A percentile compares a stretch with the other conserved stretches of the same genome.
phyloP scores from a whole-genome alignment of 2,797 vertebrate species.

The Semotilus atromaculatus region DNA sequence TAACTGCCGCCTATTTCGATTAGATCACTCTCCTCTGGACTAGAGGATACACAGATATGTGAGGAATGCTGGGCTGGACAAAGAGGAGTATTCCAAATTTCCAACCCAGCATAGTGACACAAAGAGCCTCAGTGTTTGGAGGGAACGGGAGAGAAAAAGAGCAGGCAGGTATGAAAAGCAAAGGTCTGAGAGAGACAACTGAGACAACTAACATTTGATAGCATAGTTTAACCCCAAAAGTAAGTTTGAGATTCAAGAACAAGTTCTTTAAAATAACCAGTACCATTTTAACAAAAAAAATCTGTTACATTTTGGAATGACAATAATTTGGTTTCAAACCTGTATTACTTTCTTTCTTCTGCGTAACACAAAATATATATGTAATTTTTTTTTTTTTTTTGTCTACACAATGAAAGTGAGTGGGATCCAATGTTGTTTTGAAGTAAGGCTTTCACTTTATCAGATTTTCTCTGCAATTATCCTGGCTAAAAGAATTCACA shows the following conservation, averaged over 20 bases:
- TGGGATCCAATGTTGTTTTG: not conserved
- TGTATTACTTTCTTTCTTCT: not conserved
- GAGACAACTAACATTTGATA: conserved; percentile 25
- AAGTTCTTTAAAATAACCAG: not conserved
- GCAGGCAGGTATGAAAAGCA: conserved; percentile 44
- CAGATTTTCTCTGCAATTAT: not conserved
- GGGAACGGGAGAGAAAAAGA: conserved; percentile 38
- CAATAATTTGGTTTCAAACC: not conserved
- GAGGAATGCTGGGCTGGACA: conserved; percentile 75
- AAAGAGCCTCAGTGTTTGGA: conserved; percentile 74
- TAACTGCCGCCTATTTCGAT: conserved; percentile 46
- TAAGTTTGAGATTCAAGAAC: conserved; percentile 5
- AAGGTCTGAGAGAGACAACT: conserved; percentile 24
- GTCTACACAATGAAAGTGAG: too few species aligned
- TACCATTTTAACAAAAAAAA: not conserved
- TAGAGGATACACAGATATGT: conserved; percentile 69
- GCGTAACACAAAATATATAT: not conserved
- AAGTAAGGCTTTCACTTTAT: not conserved
- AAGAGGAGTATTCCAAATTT: conserved; percentile 65
- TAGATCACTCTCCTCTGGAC: conserved; percentile 58
- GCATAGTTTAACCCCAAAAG: not conserved
- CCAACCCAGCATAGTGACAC: conserved; percentile 65
- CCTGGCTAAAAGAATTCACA: not conserved
- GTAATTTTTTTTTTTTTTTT: too few species aligned
- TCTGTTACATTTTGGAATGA: not conserved